A percentile compares a stretch with the other conserved stretches of the same genome.
Conservation (phyloP, 2,797 vertebrate species). For the Caiman crocodilus region DNA sequence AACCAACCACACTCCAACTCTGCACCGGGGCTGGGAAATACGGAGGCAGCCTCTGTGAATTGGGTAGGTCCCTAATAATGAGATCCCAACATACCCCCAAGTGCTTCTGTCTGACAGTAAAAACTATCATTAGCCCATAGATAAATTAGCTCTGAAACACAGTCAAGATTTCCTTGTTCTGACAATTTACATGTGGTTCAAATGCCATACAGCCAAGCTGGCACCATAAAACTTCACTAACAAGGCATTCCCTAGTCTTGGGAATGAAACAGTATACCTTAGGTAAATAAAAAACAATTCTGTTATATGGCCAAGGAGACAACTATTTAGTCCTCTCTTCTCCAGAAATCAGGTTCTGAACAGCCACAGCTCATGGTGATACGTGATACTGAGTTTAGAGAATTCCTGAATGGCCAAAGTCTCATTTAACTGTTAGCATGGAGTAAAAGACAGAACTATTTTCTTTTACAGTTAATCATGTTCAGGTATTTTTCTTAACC, state of each 20-base stretch:
- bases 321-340: background rate
- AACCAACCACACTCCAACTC: too few relatives aligned
- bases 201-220: too few relatives aligned
- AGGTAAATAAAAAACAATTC: fast-evolving
- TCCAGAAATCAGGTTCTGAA: background rate
- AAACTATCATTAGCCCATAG: background rate
- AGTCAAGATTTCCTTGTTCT: background rate
- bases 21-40: too few relatives aligned
- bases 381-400: background rate
- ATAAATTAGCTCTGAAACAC: background rate
- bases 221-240: background rate
- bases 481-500: background rate
- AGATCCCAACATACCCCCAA: background rate
- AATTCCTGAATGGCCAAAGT: background rate
- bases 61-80: too few relatives aligned
- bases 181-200: background rate
- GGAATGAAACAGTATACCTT: background rate
- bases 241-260: background rate
- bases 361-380: background rate
- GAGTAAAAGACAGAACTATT: background rate
- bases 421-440: background rate
- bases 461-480: background rate
- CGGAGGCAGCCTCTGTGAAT: too few relatives aligned
- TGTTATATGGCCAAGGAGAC: background rate
- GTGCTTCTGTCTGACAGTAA: background rate